Conservation (phyloP, 2,113 vertebrate species). For the Catharus bicknelli region DNA sequence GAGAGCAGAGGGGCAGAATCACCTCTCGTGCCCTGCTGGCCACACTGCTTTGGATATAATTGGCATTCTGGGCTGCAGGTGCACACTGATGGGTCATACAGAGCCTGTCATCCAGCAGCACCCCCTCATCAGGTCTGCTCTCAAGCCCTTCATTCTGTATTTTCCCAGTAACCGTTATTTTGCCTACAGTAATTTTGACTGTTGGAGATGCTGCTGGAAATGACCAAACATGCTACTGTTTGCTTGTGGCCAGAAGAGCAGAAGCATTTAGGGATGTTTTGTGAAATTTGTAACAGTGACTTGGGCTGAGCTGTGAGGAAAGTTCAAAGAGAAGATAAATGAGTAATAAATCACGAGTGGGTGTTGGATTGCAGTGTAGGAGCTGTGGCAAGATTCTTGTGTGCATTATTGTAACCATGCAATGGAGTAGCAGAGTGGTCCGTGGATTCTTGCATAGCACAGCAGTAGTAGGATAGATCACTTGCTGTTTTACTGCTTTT, state of each 20-base stretch:
- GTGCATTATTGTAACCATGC: not conserved
- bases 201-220: not conserved
- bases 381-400: not conserved
- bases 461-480: not conserved
- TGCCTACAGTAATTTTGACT: not conserved
- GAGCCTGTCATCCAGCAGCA: not conserved
- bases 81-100: fast-evolving
- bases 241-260: not conserved
- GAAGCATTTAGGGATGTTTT: not conserved
- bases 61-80: not conserved
- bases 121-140: not conserved
- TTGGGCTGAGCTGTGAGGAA: not conserved
- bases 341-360: fast-evolving
- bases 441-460: not conserved
- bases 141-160: not conserved
- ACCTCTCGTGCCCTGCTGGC: not conserved
- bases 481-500: not conserved
- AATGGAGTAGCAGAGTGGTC: fast-evolving
- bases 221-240: not conserved
- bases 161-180: not conserved
- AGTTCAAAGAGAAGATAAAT: not conserved
- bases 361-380: not conserved
- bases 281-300: not conserved
- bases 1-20: not conserved
- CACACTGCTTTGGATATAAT: fast-evolving